Evolutionary conservation across 2,888 invertebrate genomes (phyloP).

Genomic region (Rotaria macrura): DNA sequence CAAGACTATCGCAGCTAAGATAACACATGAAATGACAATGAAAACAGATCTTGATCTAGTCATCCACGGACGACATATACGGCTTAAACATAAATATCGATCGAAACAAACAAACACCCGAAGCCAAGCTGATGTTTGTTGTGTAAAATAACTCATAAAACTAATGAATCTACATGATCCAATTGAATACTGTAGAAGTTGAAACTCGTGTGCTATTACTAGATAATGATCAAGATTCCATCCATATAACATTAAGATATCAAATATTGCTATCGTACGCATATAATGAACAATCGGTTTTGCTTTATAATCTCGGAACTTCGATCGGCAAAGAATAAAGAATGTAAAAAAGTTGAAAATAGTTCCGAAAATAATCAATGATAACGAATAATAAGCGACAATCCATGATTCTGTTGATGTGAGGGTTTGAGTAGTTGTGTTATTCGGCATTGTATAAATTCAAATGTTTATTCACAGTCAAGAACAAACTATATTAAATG

Average conservation of each 20-base stretch:
- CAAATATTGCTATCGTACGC: background rate
- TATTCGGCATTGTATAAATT: background rate
- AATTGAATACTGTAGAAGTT: background rate
- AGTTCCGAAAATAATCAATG: background rate
- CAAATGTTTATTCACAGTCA: too few species aligned
- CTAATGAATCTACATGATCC: background rate
- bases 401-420: background rate
- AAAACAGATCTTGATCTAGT: background rate
- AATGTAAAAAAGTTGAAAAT: background rate
- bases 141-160: background rate
- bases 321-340: background rate
- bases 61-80: background rate
- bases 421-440: background rate
- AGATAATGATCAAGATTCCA: background rate
- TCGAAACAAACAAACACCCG: background rate
- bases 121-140: background rate
- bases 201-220: background rate
- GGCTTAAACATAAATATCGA: background rate
- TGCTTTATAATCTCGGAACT: background rate
- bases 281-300: background rate
- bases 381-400: background rate
- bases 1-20: background rate
- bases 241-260: background rate
- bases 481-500: too few species aligned
- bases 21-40: background rate